A percentile compares a stretch with the other conserved stretches of the same genome.
phyloP scores from a whole-genome alignment of 2,797 vertebrate genomes.

The Tachyglossus aculeatus region DNA sequence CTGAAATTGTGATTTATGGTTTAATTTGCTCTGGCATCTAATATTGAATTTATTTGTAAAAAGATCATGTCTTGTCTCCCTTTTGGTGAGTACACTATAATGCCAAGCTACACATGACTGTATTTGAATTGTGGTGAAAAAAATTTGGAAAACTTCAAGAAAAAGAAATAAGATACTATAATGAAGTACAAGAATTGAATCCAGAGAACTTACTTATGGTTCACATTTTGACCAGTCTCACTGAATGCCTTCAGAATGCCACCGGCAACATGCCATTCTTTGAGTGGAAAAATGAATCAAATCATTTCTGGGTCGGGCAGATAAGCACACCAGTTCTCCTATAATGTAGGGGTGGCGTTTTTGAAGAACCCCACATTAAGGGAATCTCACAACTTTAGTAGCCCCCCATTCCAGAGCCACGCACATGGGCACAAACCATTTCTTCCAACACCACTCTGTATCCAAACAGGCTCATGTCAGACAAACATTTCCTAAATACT shows the following conservation, averaged over 20 bases:
- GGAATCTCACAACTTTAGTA: too few relatives aligned
- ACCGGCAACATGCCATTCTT: background rate
- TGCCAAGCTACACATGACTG: background rate
- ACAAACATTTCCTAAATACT: too few relatives aligned
- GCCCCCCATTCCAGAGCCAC: too few relatives aligned
- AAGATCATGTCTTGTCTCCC: constrained; percentile 9
- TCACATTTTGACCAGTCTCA: background rate
- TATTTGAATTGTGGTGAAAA: background rate
- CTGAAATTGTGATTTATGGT: constrained; percentile 11
- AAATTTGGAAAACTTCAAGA: background rate
- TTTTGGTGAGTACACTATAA: background rate
- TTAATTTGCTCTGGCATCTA: constrained; percentile 34
- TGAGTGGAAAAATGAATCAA: background rate
- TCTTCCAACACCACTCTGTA: too few relatives aligned
- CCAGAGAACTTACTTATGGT: background rate
- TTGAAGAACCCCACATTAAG: too few relatives aligned
- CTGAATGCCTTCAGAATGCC: background rate
- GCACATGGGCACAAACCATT: too few relatives aligned
- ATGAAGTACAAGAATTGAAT: background rate
- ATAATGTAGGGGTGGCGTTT: too few relatives aligned
- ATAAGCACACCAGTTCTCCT: too few relatives aligned
- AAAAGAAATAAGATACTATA: background rate
- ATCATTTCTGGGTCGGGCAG: too few relatives aligned
- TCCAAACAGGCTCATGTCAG: too few relatives aligned
- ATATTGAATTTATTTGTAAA: constrained; percentile 7